phyloP scores from a whole-genome alignment of 1,140 invertebrate genomes.

The Pseudomyrmex gracilis region DNA sequence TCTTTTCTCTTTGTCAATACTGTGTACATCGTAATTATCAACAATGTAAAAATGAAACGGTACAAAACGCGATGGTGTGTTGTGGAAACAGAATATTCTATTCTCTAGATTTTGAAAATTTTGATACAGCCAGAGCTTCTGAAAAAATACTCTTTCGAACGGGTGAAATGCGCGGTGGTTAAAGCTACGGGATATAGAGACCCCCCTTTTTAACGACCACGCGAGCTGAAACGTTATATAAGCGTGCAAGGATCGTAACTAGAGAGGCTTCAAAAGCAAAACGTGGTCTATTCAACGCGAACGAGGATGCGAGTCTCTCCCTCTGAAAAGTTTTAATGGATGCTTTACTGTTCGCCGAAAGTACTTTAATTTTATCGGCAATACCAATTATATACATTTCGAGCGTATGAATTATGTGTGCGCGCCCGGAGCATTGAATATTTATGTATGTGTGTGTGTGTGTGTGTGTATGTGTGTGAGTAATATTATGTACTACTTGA shows the following conservation, averaged over 20 bases:
- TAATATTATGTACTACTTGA: constrained; percentile 53
- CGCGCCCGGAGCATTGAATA: constrained; percentile 26
- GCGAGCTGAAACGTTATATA: constrained; percentile 38
- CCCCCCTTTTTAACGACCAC: constrained; percentile 30
- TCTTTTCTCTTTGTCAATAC: too few species aligned
- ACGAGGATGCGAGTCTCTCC: constrained; percentile 36
- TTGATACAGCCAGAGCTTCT: not conserved
- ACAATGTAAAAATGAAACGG: not conserved
- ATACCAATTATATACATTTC: constrained; percentile 65
- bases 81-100: not conserved
- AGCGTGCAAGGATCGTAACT: constrained; percentile 46
- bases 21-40: constrained; percentile 1
- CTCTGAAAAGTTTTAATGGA: constrained; percentile 70
- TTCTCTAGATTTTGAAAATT: constrained; percentile 8
- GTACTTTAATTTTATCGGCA: constrained; percentile 69
- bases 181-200: not conserved
- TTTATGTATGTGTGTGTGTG: too few species aligned
- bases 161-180: not conserved
- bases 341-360: constrained; percentile 64
- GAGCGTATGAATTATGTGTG: constrained; percentile 65
- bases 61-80: not conserved
- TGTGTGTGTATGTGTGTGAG: not conserved
- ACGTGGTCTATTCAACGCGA: constrained; percentile 57
- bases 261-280: constrained; percentile 50
- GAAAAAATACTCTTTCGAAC: not conserved